Evolutionary conservation across 1,140 invertebrate species (phyloP), one percentile per base, ranked within the genome.

Genomic region (Cydia amplana): DNA sequence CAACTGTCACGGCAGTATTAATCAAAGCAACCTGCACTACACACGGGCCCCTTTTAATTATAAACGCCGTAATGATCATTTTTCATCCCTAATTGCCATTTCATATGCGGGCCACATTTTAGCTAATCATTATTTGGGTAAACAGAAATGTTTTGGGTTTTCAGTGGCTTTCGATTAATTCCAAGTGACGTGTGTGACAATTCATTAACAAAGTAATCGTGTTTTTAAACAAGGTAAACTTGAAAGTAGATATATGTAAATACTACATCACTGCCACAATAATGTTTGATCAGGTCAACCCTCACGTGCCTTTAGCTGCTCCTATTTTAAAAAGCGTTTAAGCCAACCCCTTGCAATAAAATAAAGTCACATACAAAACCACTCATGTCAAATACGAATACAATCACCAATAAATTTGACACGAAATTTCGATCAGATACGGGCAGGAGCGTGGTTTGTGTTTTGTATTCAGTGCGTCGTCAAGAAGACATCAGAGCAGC

Each of bases 391-490:
- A 89, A 89, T 80, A 77, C 79, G 78, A 83, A 89, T 83, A 86
- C 83, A 85, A 88, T 87, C 74, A 76, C 78, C 84, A 83, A 89
- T 92, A 91, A 90, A 91, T 89, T 86, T 78, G 77, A 75, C 46
- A 72, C 79, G 79, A 77, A 73, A 80, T 89, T 87, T 84, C 84
- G 86, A 85, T 88, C 64, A 28, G 60, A 74, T 79, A 76, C 74
- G 75, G 73, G 72, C 76, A 77, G 77, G 83, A 81, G 79, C 65
- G 60, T 76, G 76, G 77, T 76, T 74, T 81, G 83, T 82, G 85
- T 89, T 91, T 89, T 51, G 91, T 93, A 93, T 93, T 93, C 91
- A 91, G 86, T 86, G 87, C 86, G 83, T 89, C 90, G 87, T 90
- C 89, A 90, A 90, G 86, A 91, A 90, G 85, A 87, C 87, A 90